Evolutionary conservation across 2,888 invertebrate genomes (phyloP), one percentile per base, ranked within the genome.

Genomic region (Troides helena): DNA sequence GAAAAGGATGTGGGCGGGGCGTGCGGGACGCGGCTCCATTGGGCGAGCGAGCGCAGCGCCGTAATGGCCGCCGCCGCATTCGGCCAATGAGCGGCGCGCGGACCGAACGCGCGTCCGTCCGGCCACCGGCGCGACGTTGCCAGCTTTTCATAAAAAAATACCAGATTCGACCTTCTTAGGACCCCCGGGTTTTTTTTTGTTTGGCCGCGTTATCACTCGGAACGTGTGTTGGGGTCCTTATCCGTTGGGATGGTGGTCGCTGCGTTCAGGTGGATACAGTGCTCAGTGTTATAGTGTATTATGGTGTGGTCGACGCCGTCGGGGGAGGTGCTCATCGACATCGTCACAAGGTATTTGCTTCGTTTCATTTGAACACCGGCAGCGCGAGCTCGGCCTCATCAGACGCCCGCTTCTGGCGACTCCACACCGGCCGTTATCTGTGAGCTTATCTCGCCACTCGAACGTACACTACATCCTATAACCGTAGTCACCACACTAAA

Each of bases 161-260:
- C 89, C 89, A 89, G 89, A 91, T 91, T 92, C 92, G 91, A 92
- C 91, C 92, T 91, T 92, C 91, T 91, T 91, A 86, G 92, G 91
- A 90, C 89, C 90, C 92, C 86, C 84, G 87, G 84, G 86, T 90
- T 92, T 90, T 67, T 88, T 88, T 91, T 92, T 89, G 88, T 91
- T 90, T 89, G 85, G 86, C 87, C 87, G 89, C 87, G 92, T 92
- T 92, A 92, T 92, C 92, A 90, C 88, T 89, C 85, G 85, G 89
- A 89, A 87, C 87, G 86, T 82, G 80, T 85, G 85, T 79, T 76
- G 83, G 82, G 87, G 88, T 88, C 88, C 89, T 89, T 88, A 88
- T 89, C 88, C 89, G 86, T 79, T 86, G 90, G 85, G 87, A 91
- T 91, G 92, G 86, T 89, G 83, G 68, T 74, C 73, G 72, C 74